Evolutionary conservation across 2,888 invertebrate species (phyloP).

Genomic region (Drosophila neonasuta): DNA sequence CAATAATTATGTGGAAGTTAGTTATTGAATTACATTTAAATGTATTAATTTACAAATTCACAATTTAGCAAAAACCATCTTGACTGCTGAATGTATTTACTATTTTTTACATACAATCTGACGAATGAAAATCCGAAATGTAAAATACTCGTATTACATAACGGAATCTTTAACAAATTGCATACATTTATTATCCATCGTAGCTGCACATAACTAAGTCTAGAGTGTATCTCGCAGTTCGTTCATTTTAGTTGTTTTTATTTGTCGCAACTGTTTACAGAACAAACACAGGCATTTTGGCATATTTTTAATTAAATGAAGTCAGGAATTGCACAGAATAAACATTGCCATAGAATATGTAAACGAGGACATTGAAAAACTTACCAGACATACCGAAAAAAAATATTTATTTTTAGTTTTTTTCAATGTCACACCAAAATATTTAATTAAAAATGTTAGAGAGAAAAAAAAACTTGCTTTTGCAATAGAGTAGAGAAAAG

Average conservation of each 20-base stretch:
- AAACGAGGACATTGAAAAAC: not conserved
- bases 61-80: no score
- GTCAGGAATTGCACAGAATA: not conserved
- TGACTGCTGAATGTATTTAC: no score
- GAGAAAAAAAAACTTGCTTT: not conserved
- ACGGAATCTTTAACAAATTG: not conserved
- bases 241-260: not conserved
- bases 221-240: not conserved
- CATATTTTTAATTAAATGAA: constrained; percentile 3
- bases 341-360: constrained; percentile 1
- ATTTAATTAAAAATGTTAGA: not conserved
- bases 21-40: no score
- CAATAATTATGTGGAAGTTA: no score
- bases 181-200: not conserved
- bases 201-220: not conserved
- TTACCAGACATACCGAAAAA: not conserved
- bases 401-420: not conserved
- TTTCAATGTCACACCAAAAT: not conserved
- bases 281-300: not conserved
- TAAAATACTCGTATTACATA: not conserved
- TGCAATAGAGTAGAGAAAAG: not conserved
- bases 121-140: no score
- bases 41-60: no score
- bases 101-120: no score
- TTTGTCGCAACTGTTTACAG: not conserved